Conservation (phyloP, 2,888 invertebrate genomes). For the Troides aeacus region DNA sequence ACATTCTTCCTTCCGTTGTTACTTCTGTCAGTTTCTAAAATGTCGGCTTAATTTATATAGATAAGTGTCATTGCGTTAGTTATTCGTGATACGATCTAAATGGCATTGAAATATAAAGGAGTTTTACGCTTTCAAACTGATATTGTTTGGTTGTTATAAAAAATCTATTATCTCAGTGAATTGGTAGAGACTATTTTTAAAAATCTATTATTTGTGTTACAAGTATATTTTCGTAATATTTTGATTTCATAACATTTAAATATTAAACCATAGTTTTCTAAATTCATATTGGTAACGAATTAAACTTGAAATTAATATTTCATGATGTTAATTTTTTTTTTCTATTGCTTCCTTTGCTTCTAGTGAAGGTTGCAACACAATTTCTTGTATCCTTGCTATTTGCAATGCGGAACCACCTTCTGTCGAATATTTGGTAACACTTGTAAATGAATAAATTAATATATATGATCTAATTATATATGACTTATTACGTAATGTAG, state of each 20-base stretch:
- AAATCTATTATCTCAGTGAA: conserved; percentile 1
- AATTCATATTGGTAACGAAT: too few species aligned
- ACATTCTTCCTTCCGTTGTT: conserved; percentile 66
- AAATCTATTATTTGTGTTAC: conserved; percentile 10
- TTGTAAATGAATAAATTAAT: background rate
- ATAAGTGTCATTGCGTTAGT: conserved; percentile 13
- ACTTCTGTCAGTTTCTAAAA: conserved; percentile 41
- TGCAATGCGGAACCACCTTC: conserved; percentile 1
- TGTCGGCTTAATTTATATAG: conserved; percentile 13
- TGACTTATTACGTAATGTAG: too few species aligned
- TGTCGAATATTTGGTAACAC: background rate
- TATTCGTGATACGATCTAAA: conserved; percentile 27
- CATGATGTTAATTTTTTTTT: background rate
- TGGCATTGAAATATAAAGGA: conserved; percentile 24
- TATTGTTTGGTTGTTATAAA: conserved; percentile 6
- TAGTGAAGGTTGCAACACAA: conserved; percentile 1
- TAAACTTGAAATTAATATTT: background rate
- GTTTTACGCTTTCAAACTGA: conserved; percentile 20
- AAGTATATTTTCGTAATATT: conserved; percentile 3
- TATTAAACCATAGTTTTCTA: background rate
- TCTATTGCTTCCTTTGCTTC: conserved; percentile 3
- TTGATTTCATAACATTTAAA: background rate
- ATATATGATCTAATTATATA: background rate
- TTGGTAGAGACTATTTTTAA: background rate
- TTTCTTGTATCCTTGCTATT: conserved; percentile 4